Evolutionary conservation across 2,888 invertebrate species (phyloP).

Genomic region (Ennomos fuscantarius): DNA sequence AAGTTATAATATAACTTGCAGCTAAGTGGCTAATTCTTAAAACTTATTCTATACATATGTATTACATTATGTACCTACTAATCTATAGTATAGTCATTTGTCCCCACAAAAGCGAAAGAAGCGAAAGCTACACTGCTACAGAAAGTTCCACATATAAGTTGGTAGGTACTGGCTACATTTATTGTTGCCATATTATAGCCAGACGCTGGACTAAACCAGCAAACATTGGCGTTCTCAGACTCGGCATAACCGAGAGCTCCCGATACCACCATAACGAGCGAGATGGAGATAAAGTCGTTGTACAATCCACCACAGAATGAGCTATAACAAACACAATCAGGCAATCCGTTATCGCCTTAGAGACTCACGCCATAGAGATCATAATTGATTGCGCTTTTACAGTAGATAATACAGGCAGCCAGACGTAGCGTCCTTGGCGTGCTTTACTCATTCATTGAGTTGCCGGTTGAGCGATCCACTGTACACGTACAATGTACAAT

Average conservation of each 20-base stretch:
- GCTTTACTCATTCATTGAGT: constrained; percentile 55
- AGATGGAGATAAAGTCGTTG: constrained; percentile 53
- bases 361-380: constrained; percentile 15
- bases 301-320: constrained; percentile 39
- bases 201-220: neutral
- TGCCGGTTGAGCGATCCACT: constrained; percentile 36
- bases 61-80: no score
- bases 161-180: neutral
- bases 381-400: constrained; percentile 20
- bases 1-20: no score
- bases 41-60: no score
- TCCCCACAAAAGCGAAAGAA: no score
- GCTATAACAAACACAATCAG: constrained; percentile 20
- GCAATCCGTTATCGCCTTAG: constrained; percentile 29
- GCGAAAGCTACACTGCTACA: no score
- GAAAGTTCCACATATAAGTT: no score
- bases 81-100: no score
- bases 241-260: constrained; percentile 21
- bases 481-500: constrained; percentile 11
- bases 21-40: no score
- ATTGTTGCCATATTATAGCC: neutral
- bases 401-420: constrained; percentile 12
- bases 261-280: constrained; percentile 46
- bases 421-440: constrained; percentile 36
- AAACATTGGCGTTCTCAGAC: constrained; percentile 1